phyloP scores from a whole-genome alignment of 2,797 vertebrate species.

The Pagetopsis macropterus region DNA sequence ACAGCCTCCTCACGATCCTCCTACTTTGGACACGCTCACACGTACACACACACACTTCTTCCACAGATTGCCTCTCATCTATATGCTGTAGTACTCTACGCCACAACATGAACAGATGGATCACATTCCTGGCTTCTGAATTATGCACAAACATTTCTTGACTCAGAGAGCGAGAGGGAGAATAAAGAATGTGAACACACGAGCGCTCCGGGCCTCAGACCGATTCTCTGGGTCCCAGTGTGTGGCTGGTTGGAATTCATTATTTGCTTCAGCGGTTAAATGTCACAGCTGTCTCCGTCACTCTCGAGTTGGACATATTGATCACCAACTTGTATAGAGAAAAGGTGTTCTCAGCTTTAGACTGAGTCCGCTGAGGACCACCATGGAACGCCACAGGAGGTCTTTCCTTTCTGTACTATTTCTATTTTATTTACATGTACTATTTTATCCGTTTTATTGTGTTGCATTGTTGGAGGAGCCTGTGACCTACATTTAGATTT shows the following conservation, averaged over 20 bases:
- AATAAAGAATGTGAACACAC: constrained; percentile 69
- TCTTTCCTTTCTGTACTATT: no score
- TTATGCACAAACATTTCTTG: constrained; percentile 76
- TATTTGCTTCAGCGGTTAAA: constrained; percentile 39
- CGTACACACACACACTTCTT: constrained; percentile 55
- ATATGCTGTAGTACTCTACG: constrained; percentile 77
- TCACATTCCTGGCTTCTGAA: constrained; percentile 74
- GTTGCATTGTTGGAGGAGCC: no score
- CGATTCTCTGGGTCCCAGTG: constrained; percentile 50
- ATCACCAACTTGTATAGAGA: constrained; percentile 29
- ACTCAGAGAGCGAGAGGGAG: constrained; percentile 56
- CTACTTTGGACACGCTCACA: constrained; percentile 53
- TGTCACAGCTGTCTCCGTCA: constrained; percentile 20
- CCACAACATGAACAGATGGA: constrained; percentile 76
- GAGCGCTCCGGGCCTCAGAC: constrained; percentile 59
- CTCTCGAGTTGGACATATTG: constrained; percentile 42
- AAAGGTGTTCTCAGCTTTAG: not conserved
- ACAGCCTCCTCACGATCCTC: constrained; percentile 56
- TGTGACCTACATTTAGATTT: no score
- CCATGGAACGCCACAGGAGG: no score
- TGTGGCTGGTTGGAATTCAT: constrained; percentile 55
- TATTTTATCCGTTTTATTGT: no score
- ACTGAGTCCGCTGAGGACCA: no score
- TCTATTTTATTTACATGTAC: no score
- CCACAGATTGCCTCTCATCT: constrained; percentile 73